Base-by-base conservation (phyloP, 2,113 vertebrate species). In the Canis aureus region DNA sequence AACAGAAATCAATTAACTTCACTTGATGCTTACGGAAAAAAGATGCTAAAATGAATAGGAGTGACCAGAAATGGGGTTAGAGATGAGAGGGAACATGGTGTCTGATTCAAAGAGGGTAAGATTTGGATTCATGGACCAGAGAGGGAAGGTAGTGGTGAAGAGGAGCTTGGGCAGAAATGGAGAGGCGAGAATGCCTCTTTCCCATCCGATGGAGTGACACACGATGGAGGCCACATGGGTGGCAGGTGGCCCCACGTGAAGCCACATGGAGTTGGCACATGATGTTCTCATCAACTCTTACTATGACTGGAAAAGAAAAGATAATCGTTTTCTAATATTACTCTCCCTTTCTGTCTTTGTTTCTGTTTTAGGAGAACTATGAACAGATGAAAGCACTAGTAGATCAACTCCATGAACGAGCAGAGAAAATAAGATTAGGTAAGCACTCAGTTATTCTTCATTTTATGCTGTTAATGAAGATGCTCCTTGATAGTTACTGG, bases 321-420 rank as follows among this genome's bases (percentile, higher is more conserved):
- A 59, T 80, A 87, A 49, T 13, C 66, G 67, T 35, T 93, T 94
- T 96, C 19, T 15, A 60, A 57, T 76, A 15, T 59, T 76, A 13
- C 1, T 59, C 5, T 84, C 35, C 57, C 13, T 35, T 13, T 22
- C 20, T n/a, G 94, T 83, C 43, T 84, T 85, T 59, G 98, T 97
- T 80, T 59, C 69, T 96, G 92, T 96, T 96, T 17, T 95, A 99
- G 99, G 99, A 99, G 98, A 99, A 99, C 97, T 99, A 99, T 97
- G 99, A 99, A 66, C 99, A 99, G 96, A 99, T 99, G 99, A 99
- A 99, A 98, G 98, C 97, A 3, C 98, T 99, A 89, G 99, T 99
- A 80, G 98, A 98, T 8, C 98, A 99, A 96, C 98, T 99, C 92
- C 99, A 98, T 91, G 98, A 98, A 55, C 98, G 99, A 81, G 98